Conservation (phyloP, 2,888 invertebrate species). For the Ormia ochracea region DNA sequence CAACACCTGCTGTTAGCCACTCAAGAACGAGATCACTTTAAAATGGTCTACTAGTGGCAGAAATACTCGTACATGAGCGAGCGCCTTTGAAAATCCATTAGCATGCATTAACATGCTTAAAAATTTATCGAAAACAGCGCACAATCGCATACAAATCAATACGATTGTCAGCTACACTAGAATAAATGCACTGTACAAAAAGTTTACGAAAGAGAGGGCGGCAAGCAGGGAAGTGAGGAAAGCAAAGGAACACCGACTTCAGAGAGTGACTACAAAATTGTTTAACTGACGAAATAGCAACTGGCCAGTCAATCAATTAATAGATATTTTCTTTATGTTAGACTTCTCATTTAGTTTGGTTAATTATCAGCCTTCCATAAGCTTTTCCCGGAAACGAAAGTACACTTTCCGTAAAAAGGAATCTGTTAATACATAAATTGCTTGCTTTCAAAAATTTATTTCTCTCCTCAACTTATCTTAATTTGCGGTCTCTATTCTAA, state of each 20-base stretch:
- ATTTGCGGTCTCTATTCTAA: too few relatives aligned
- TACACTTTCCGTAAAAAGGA: too few relatives aligned
- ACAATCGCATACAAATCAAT: slow-evolving; percentile 44
- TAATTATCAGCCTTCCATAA: too few relatives aligned
- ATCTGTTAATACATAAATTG: too few relatives aligned
- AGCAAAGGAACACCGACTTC: neutral
- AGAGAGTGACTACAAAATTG: neutral
- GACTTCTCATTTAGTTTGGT: too few relatives aligned
- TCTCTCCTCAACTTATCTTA: too few relatives aligned
- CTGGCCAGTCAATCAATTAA: too few relatives aligned
- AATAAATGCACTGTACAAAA: slow-evolving; percentile 21
- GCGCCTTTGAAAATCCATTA: slow-evolving; percentile 60
- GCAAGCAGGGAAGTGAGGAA: neutral
- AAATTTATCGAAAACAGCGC: neutral
- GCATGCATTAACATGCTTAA: slow-evolving; percentile 42
- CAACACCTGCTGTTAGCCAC: slow-evolving; percentile 62
- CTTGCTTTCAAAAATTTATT: too few relatives aligned
- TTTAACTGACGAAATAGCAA: too few relatives aligned
- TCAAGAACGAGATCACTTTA: slow-evolving; percentile 56
- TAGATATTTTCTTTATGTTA: too few relatives aligned
- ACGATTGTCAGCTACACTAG: slow-evolving; percentile 27
- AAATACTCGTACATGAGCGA: neutral
- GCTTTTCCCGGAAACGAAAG: too few relatives aligned
- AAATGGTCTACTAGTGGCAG: slow-evolving; percentile 42
- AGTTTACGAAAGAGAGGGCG: neutral